A percentile compares a stretch with the other conserved stretches of the same genome.
These are phyloP conservation scores for Calliopsis andreniformis DNA, from an alignment of 1,140 invertebrate genomes.

Conservation along the genomic window DNA sequence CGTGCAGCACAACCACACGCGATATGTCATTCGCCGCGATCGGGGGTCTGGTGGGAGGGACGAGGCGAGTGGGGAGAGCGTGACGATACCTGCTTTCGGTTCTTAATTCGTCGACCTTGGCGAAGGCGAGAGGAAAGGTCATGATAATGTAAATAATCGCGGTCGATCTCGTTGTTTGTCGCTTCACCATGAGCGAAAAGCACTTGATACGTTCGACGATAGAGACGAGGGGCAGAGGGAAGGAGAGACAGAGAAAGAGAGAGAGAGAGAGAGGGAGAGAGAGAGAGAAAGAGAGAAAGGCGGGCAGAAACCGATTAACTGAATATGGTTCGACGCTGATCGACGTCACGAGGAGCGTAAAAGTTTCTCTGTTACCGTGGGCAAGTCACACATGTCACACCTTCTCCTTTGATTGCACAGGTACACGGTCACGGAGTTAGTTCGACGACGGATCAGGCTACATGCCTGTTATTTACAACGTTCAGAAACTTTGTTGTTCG, in stretches of 20 bases:
- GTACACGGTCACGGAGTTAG: neutral
- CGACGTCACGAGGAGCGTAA: neutral
- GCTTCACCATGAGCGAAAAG: neutral
- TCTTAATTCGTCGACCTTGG: conserved; percentile 40
- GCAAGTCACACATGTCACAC: conserved; percentile 2
- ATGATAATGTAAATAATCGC: conserved; percentile 11
- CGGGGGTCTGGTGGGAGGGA: too few species aligned
- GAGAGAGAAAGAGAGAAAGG: neutral
- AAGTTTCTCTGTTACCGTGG: neutral
- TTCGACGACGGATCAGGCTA: neutral
- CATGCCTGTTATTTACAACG: neutral
- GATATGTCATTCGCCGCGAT: neutral
- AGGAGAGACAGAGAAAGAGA: too few species aligned
- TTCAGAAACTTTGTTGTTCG: conserved; percentile 12
- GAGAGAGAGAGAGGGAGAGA: too few species aligned
- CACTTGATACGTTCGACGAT: too few species aligned
- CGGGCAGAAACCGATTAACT: neutral
- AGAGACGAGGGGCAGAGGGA: too few species aligned
- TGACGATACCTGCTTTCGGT: neutral
- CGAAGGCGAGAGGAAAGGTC: conserved; percentile 4
- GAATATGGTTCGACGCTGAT: neutral
- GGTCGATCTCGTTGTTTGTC: too few species aligned
- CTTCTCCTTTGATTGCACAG: neutral
- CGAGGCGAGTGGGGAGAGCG: neutral
- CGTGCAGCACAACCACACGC: neutral